Conservation (phyloP, 2,888 invertebrate genomes). For the Cerastis leucographa region DNA sequence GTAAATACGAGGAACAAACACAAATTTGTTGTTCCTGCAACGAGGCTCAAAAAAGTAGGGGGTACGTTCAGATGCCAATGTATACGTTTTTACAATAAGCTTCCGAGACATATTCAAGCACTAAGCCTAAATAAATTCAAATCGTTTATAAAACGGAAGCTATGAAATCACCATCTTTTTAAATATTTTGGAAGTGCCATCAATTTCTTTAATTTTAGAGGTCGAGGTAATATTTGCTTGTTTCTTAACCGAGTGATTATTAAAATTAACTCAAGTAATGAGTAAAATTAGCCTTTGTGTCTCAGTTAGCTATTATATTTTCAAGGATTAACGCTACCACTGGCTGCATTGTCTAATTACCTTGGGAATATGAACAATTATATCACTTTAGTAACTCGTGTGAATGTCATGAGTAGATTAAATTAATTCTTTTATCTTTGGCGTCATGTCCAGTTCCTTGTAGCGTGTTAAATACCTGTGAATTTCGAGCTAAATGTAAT, state of each 20-base stretch:
- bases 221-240: constrained; percentile 6
- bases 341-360: constrained; percentile 55
- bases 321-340: constrained; percentile 45
- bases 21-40: no score
- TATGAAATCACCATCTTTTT: no score
- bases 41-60: no score
- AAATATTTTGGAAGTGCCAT: constrained; percentile 20
- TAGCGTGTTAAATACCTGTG: constrained; percentile 1
- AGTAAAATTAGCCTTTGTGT: constrained; percentile 26
- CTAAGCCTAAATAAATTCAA: background rate
- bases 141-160: no score
- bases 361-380: constrained; percentile 55
- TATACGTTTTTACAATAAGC: background rate
- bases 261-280: constrained; percentile 15
- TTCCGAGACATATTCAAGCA: background rate
- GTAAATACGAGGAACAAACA: no score
- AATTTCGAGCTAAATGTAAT: constrained; percentile 18
- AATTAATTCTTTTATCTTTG: constrained; percentile 51
- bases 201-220: constrained; percentile 13
- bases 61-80: background rate
- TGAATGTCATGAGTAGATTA: constrained; percentile 37
- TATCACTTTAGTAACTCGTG: constrained; percentile 37
- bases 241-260: constrained; percentile 1
- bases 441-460: constrained; percentile 36
- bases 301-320: constrained; percentile 27